phyloP scores from a whole-genome alignment of 2,113 vertebrate species.

The Rhabdomys dilectus region DNA sequence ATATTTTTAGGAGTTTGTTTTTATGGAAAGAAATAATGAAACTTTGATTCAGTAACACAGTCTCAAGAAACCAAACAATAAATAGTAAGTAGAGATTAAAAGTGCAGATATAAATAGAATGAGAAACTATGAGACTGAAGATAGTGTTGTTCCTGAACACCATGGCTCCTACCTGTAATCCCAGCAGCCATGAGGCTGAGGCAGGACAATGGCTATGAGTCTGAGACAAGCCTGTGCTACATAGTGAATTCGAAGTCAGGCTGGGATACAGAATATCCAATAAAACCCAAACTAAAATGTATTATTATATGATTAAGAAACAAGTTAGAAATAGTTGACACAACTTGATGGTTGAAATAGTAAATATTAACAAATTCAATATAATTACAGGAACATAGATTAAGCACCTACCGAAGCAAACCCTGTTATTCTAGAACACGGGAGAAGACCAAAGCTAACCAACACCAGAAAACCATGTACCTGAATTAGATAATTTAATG shows the following conservation, averaged over 20 bases:
- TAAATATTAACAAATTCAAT: background rate
- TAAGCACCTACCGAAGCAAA: background rate
- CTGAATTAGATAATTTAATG: background rate
- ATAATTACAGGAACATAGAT: background rate
- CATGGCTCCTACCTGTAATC: background rate
- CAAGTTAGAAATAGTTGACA: background rate
- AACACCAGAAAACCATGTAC: background rate
- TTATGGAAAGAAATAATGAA: background rate
- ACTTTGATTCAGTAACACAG: background rate
- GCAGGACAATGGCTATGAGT: background rate
- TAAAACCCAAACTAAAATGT: background rate
- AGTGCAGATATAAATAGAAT: background rate
- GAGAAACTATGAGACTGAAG: background rate
- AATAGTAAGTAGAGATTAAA: background rate
- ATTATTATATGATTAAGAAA: background rate
- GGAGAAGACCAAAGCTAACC: background rate
- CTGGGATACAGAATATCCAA: background rate
- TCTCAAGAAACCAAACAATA: background rate
- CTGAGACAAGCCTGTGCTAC: background rate
- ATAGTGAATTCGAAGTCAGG: background rate
- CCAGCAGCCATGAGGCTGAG: background rate
- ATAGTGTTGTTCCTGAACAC: background rate
- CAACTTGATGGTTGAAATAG: background rate
- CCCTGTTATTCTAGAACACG: background rate
- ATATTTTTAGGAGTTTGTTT: background rate